Percentiles rank a stretch among this genome's conserved stretches.
phyloP scores from a whole-genome alignment of 2,888 invertebrate genomes.

The Meandrusa payeni region DNA sequence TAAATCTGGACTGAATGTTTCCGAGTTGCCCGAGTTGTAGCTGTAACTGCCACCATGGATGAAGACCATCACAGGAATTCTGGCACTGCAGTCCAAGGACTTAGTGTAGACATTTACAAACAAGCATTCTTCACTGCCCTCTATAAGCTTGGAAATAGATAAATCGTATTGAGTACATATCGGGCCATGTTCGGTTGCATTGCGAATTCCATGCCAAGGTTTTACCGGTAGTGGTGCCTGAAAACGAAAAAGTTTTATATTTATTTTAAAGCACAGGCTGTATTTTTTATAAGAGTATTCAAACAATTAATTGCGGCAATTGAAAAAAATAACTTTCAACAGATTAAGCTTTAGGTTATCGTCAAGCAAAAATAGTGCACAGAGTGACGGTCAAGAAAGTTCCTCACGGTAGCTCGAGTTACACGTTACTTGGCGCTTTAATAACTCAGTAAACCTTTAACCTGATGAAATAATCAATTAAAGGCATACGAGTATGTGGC shows the following conservation, averaged over 20 bases:
- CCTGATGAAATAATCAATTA: too few relatives aligned
- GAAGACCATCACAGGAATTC: slow-evolving; percentile 62
- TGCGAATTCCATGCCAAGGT: slow-evolving; percentile 50
- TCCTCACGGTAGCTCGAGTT: too few relatives aligned
- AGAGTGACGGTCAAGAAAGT: too few relatives aligned
- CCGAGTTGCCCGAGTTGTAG: slow-evolving; percentile 54
- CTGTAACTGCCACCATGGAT: slow-evolving; percentile 63
- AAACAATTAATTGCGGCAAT: too few relatives aligned
- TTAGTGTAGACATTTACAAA: slow-evolving; percentile 57
- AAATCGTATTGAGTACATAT: slow-evolving; percentile 58
- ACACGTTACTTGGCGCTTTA: too few relatives aligned
- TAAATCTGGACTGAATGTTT: slow-evolving; percentile 54
- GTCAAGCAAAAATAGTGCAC: too few relatives aligned
- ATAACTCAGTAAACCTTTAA: too few relatives aligned
- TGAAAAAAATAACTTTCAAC: too few relatives aligned
- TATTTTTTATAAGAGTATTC: too few relatives aligned
- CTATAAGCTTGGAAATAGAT: slow-evolving; percentile 32
- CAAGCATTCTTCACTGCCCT: slow-evolving; percentile 57
- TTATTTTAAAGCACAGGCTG: too few relatives aligned
- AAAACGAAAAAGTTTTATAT: background rate
- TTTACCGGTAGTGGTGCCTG: slow-evolving; percentile 52
- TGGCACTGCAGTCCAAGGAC: slow-evolving; percentile 33
- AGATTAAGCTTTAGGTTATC: too few relatives aligned
- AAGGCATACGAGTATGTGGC: too few relatives aligned
- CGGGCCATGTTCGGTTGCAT: slow-evolving; percentile 52